Percentiles rank a stretch among this genome's conserved stretches.
These are phyloP conservation scores for Toxotes jaculatrix DNA, from an alignment of 2,113 vertebrate genomes.

Conservation along the genomic window DNA sequence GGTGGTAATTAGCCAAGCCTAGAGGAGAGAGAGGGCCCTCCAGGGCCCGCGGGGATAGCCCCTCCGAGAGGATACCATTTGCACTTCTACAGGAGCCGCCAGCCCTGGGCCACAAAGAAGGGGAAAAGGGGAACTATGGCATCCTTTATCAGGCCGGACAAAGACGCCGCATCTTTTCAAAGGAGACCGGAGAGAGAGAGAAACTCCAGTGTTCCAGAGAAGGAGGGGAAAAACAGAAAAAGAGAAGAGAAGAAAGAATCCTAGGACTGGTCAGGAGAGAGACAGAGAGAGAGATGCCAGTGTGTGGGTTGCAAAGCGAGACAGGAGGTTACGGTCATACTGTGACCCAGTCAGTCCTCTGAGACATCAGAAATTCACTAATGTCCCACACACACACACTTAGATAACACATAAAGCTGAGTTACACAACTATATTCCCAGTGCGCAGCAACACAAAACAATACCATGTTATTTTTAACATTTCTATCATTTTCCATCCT, in stretches of 20 bases:
- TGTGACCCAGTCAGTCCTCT: slow-evolving; percentile 69
- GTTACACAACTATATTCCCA: slow-evolving; percentile 55
- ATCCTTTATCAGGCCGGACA: slow-evolving; percentile 87
- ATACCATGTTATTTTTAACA: slow-evolving; percentile 29
- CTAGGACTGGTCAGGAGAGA: slow-evolving; percentile 66
- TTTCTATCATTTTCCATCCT: slow-evolving; percentile 23
- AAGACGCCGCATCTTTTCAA: slow-evolving; percentile 87
- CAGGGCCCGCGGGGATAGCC: slow-evolving; percentile 82
- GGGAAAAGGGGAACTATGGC: slow-evolving; percentile 88
- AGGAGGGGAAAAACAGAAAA: slow-evolving; percentile 73
- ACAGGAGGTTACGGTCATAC: slow-evolving; percentile 76
- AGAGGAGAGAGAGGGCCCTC: slow-evolving; percentile 81
- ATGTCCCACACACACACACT: slow-evolving; percentile 57
- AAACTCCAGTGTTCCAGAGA: slow-evolving; percentile 78
- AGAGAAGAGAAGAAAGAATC: slow-evolving; percentile 73
- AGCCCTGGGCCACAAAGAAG: slow-evolving; percentile 81
- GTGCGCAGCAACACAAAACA: slow-evolving; percentile 28
- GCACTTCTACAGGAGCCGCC: slow-evolving; percentile 88
- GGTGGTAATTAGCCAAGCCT: slow-evolving; percentile 83
- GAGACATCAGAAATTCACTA: slow-evolving; percentile 77
- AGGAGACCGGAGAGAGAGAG: slow-evolving; percentile 81
- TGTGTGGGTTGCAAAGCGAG: slow-evolving; percentile 79
- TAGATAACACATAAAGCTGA: slow-evolving; percentile 33
- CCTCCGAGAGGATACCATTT: slow-evolving; percentile 85
- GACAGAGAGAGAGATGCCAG: slow-evolving; percentile 71